A percentile compares a stretch with the other conserved stretches of the same genome.
Evolutionary conservation across 2,888 invertebrate genomes (phyloP).

Genomic region (Nudaria mundana): DNA sequence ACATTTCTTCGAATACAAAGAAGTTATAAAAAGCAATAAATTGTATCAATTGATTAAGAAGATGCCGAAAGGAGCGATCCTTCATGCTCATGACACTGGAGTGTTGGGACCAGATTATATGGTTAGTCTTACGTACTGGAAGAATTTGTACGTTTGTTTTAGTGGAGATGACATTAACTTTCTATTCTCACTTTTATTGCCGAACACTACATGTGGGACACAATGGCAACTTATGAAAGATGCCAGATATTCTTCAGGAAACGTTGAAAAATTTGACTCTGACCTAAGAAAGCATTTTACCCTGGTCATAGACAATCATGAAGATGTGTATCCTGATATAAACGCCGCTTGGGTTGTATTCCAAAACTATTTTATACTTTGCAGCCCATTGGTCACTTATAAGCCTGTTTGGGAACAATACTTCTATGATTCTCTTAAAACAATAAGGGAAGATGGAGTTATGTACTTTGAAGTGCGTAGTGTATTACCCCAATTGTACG

Average conservation of each 20-base stretch:
- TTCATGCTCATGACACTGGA: slow-evolving; percentile 86
- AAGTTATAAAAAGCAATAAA: slow-evolving; percentile 79
- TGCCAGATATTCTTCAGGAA: slow-evolving; percentile 66
- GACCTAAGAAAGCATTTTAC: slow-evolving; percentile 77
- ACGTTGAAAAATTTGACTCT: slow-evolving; percentile 75
- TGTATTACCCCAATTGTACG: slow-evolving; percentile 83
- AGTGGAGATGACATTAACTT: slow-evolving; percentile 44
- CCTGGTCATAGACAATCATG: slow-evolving; percentile 74
- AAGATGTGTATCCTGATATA: slow-evolving; percentile 70
- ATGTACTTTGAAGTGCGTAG: slow-evolving; percentile 87
- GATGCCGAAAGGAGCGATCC: slow-evolving; percentile 88
- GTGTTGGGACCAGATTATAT: slow-evolving; percentile 82
- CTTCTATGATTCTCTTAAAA: slow-evolving; percentile 83
- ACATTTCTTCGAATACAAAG: slow-evolving; percentile 84
- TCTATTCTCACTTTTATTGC: slow-evolving; percentile 49
- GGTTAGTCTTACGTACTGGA: slow-evolving; percentile 82
- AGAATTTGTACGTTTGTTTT: slow-evolving; percentile 81
- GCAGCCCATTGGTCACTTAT: slow-evolving; percentile 79
- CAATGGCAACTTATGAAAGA: slow-evolving; percentile 76
- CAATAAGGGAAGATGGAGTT: slow-evolving; percentile 84
- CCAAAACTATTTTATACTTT: slow-evolving; percentile 73
- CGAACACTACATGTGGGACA: slow-evolving; percentile 40
- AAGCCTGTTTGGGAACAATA: slow-evolving; percentile 85
- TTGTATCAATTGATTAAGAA: slow-evolving; percentile 83
- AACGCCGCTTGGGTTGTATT: slow-evolving; percentile 83